phyloP scores from a whole-genome alignment of 2,113 vertebrate species.

The Crotalus helleri region DNA sequence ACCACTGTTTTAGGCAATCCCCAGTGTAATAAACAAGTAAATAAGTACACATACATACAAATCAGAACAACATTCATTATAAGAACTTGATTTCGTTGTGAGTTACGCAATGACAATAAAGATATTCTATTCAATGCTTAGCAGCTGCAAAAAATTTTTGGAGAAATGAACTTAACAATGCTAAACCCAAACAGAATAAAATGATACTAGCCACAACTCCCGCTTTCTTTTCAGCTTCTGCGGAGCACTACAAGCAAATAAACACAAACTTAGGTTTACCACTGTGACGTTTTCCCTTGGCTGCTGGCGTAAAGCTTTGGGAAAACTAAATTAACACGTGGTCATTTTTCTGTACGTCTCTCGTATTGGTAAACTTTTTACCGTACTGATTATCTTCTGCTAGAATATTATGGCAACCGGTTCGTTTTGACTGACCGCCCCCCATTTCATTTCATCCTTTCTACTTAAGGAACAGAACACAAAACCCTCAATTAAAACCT shows the following conservation, averaged over 20 bases:
- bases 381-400: background rate
- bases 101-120: too few relatives aligned
- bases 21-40: background rate
- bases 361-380: background rate
- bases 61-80: background rate
- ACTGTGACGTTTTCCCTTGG: background rate
- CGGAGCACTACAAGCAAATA: too few relatives aligned
- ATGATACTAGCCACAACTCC: background rate
- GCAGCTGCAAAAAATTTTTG: background rate
- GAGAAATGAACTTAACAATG: background rate
- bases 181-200: background rate
- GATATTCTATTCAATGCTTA: too few relatives aligned
- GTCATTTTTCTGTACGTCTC: background rate
- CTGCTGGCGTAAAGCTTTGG: background rate
- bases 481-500: conserved; percentile 25
- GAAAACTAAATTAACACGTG: background rate
- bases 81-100: too few relatives aligned
- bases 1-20: background rate
- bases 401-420: background rate
- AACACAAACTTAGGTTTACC: background rate
- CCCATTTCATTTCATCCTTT: background rate
- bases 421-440: background rate
- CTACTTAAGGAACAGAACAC: background rate
- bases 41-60: background rate
- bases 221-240: background rate